Percentiles rank a stretch among this genome's conserved stretches.
These are phyloP conservation scores for Cichladusa arquata DNA, from an alignment of 2,113 vertebrate species.

Conservation along the genomic window DNA sequence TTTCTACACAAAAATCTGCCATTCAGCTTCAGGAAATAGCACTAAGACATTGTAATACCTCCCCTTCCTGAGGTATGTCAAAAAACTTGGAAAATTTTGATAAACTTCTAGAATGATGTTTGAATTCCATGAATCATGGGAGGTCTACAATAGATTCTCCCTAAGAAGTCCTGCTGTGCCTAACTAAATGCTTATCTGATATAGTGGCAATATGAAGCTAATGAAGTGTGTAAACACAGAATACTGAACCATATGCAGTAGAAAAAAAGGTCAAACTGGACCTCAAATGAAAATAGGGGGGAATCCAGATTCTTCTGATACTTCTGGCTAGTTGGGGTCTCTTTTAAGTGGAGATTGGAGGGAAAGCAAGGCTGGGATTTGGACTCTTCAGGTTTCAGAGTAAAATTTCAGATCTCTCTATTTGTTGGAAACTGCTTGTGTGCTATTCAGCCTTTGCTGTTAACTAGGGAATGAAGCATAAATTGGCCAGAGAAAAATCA, in stretches of 20 bases:
- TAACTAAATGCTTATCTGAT: background rate
- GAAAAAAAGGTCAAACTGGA: background rate
- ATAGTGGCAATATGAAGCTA: background rate
- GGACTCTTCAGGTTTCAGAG: background rate
- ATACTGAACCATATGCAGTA: background rate
- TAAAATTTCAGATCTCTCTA: background rate
- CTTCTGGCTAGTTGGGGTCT: background rate
- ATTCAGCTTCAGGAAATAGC: conserved; percentile 25
- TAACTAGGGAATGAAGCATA: background rate
- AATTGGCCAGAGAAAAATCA: background rate
- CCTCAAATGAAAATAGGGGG: background rate
- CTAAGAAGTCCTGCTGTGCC: background rate
- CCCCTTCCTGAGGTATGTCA: background rate
- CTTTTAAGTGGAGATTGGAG: background rate
- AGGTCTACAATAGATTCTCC: background rate
- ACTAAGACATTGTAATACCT: background rate
- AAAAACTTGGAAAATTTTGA: conserved; percentile 32
- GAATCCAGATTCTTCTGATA: background rate
- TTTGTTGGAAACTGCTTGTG: background rate
- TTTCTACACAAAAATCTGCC: conserved; percentile 11
- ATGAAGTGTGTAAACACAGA: background rate
- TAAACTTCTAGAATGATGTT: conserved; percentile 23
- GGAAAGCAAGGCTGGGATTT: background rate
- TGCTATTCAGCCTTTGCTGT: background rate
- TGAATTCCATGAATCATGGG: conserved; percentile 28